Percentiles rank a stretch among this genome's conserved stretches.
phyloP scores from a whole-genome alignment of 2,797 vertebrate species.

The Spondyliosoma cantharus region DNA sequence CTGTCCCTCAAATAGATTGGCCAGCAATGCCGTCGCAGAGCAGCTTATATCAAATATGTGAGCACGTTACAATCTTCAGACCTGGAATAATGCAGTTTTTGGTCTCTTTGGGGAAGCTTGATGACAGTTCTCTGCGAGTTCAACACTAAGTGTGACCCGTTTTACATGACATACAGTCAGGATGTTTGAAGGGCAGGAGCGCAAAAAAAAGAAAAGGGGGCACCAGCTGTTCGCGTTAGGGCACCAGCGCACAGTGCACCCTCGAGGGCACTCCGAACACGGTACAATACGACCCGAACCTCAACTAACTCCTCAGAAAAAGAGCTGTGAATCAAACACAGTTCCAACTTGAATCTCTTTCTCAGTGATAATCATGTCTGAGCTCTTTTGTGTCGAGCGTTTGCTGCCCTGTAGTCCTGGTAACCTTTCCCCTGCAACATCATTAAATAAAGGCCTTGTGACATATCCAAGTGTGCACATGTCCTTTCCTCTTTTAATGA shows the following conservation, averaged over 20 bases:
- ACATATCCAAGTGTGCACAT: slow-evolving; percentile 42
- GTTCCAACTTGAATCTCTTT: not conserved
- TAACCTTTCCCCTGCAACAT: slow-evolving; percentile 41
- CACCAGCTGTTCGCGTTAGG: too few species aligned
- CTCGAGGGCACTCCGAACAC: too few species aligned
- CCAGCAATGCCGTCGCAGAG: not conserved
- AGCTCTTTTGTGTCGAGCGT: not conserved
- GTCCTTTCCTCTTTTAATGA: slow-evolving; percentile 55
- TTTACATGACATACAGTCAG: not conserved
- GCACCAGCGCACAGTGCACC: too few species aligned
- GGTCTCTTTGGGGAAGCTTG: too few species aligned
- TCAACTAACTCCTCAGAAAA: too few species aligned
- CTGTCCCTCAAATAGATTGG: too few species aligned
- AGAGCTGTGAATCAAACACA: not conserved
- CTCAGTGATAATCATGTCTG: not conserved
- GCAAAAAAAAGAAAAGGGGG: too few species aligned
- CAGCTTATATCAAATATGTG: not conserved
- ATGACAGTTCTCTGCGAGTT: too few species aligned
- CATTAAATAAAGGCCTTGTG: slow-evolving; percentile 53
- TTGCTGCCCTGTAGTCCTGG: slow-evolving; percentile 1
- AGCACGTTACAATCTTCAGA: too few species aligned
- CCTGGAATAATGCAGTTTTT: too few species aligned
- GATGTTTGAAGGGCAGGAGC: too few species aligned
- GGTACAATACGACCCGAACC: too few species aligned
- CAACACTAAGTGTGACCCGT: not conserved